phyloP scores from a whole-genome alignment of 2,113 vertebrate genomes.

The Rallus limicola region DNA sequence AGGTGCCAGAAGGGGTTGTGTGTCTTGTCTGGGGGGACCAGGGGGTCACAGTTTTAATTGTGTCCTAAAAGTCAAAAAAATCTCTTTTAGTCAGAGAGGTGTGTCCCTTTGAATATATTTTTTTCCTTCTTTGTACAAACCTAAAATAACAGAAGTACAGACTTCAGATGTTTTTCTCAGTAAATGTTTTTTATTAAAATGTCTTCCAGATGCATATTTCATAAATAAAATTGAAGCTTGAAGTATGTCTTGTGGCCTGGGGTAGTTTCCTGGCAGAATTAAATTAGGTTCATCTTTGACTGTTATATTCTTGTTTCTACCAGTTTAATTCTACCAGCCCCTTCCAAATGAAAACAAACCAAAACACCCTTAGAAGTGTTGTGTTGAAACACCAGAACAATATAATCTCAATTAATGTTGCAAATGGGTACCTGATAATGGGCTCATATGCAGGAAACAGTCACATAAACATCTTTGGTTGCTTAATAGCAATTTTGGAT shows the following conservation, averaged over 20 bases:
- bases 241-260: background rate
- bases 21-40: background rate
- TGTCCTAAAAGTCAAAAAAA: background rate
- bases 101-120: background rate
- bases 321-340: background rate
- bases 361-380: background rate
- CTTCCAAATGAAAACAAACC: background rate
- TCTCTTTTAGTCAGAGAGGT: background rate
- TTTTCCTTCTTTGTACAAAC: background rate
- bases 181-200: background rate
- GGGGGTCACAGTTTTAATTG: background rate
- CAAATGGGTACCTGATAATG: background rate
- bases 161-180: background rate
- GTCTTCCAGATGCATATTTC: background rate
- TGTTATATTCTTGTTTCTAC: background rate
- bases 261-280: background rate
- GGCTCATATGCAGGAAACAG: background rate
- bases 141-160: background rate
- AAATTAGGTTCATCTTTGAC: background rate
- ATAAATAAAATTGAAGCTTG: background rate
- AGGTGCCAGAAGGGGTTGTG: fast-evolving
- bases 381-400: background rate
- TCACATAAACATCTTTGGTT: background rate
- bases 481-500: background rate
- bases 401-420: background rate